Conservation (phyloP, 2,888 invertebrate species). For the Ormyrus pomaceus region DNA sequence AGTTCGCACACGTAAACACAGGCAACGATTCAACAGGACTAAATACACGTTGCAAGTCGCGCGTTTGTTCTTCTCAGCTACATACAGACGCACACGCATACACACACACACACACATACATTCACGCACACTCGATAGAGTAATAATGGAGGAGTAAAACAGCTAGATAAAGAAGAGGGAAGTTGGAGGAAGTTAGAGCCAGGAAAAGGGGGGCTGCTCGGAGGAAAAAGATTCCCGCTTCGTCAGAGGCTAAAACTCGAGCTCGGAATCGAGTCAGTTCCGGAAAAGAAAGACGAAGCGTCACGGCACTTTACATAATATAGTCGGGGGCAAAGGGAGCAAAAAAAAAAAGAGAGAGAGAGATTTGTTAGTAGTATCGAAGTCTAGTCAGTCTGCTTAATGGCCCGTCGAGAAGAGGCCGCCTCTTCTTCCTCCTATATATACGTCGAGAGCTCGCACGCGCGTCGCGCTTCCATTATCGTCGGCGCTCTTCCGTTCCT, state of each 20-base stretch:
- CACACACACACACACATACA: not conserved
- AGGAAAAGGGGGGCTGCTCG: not conserved
- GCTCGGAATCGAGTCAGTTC: conserved; percentile 11
- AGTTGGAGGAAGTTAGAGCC: no score
- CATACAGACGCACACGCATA: not conserved
- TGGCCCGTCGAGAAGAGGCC: conserved; percentile 74
- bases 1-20: no score
- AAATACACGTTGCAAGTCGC: no score
- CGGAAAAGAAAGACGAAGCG: conserved; percentile 22
- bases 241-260: conserved; percentile 14
- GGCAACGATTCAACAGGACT: no score
- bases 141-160: conserved; percentile 46
- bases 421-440: conserved; percentile 61
- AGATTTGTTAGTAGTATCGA: conserved; percentile 57
- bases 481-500: not conserved
- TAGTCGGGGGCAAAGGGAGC: not conserved
- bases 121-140: conserved; percentile 5
- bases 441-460: conserved; percentile 2
- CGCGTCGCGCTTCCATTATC: conserved; percentile 17
- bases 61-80: not conserved
- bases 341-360: conserved; percentile 45
- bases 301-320: not conserved
- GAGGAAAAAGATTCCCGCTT: not conserved
- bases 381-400: conserved; percentile 70
- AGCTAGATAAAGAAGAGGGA: conserved; percentile 29